These are phyloP conservation scores for Masnerella sp. DNA, from an alignment of 2,888 invertebrate species.

Conservation along the genomic window DNA sequence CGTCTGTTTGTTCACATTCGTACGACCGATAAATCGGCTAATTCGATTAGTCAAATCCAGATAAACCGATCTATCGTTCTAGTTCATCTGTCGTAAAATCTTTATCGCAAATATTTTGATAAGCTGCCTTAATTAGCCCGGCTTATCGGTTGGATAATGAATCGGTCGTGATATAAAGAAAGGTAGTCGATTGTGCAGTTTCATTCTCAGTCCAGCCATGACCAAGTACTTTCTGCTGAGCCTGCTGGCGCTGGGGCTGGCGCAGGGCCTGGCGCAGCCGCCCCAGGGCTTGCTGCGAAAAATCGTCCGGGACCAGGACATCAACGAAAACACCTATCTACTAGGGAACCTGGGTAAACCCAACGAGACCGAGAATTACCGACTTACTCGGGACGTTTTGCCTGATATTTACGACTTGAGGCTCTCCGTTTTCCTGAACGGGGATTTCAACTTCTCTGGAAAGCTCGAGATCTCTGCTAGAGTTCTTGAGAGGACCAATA, in stretches of 20 bases:
- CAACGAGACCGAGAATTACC: slow-evolving; percentile 27
- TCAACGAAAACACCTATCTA: slow-evolving; percentile 34
- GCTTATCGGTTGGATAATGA: slow-evolving; percentile 1
- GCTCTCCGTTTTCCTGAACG: slow-evolving; percentile 6
- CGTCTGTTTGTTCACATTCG: not conserved
- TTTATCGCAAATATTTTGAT: slow-evolving; percentile 16
- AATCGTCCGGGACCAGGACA: slow-evolving; percentile 8
- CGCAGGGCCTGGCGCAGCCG: not conserved
- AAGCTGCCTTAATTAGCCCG: not conserved
- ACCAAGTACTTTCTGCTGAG: too few relatives aligned
- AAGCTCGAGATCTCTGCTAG: slow-evolving; percentile 39
- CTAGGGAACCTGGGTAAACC: not conserved
- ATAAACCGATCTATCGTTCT: not conserved
- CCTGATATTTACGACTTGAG: slow-evolving; percentile 46
- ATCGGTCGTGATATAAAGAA: slow-evolving; percentile 20
- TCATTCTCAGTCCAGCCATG: too few relatives aligned
- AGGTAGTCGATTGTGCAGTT: not conserved
- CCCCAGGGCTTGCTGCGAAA: slow-evolving; percentile 3
- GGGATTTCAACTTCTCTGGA: slow-evolving; percentile 36
- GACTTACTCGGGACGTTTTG: slow-evolving; percentile 34
- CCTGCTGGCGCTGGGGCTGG: too few relatives aligned
- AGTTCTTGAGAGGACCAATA: slow-evolving; percentile 28
- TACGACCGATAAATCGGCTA: not conserved
- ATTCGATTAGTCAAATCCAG: not conserved
- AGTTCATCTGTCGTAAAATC: slow-evolving; percentile 2